phyloP scores from a whole-genome alignment of 1,140 invertebrate species.

The Lepidurus apus region DNA sequence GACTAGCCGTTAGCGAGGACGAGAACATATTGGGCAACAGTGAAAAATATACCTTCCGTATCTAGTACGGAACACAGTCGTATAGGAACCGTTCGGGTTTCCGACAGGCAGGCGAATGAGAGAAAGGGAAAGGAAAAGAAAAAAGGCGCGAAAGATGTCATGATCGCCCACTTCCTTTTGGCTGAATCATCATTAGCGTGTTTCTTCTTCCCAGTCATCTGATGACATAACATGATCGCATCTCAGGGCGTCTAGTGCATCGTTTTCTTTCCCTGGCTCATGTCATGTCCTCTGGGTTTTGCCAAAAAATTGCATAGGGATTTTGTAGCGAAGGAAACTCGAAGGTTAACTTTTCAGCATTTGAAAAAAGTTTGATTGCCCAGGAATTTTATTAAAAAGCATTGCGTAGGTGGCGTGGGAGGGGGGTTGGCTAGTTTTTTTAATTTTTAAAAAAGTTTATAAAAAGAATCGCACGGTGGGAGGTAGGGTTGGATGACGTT shows the following conservation, averaged over 20 bases:
- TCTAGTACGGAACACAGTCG: too few species aligned
- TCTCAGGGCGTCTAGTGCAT: background rate
- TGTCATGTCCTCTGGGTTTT: too few species aligned
- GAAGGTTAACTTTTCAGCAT: background rate
- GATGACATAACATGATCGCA: background rate
- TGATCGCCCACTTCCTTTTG: constrained; percentile 10
- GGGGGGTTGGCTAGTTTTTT: background rate
- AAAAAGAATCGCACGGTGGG: background rate
- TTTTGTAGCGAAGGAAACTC: background rate
- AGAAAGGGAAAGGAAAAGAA: background rate
- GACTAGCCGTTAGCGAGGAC: too few species aligned
- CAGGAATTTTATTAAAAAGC: background rate
- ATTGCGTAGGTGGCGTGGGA: background rate
- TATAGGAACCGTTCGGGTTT: too few species aligned
- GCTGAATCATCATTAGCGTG: background rate
- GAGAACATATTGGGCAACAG: too few species aligned
- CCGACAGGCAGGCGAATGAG: too few species aligned
- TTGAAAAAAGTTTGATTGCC: background rate
- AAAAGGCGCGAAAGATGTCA: background rate
- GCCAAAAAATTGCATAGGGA: too few species aligned
- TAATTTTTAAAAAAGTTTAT: background rate
- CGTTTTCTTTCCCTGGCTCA: too few species aligned
- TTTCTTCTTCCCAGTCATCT: background rate
- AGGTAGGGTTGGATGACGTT: background rate
- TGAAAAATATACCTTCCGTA: too few species aligned